phyloP scores from a whole-genome alignment of 2,797 vertebrate genomes.

The Rhabdomys pumilio region DNA sequence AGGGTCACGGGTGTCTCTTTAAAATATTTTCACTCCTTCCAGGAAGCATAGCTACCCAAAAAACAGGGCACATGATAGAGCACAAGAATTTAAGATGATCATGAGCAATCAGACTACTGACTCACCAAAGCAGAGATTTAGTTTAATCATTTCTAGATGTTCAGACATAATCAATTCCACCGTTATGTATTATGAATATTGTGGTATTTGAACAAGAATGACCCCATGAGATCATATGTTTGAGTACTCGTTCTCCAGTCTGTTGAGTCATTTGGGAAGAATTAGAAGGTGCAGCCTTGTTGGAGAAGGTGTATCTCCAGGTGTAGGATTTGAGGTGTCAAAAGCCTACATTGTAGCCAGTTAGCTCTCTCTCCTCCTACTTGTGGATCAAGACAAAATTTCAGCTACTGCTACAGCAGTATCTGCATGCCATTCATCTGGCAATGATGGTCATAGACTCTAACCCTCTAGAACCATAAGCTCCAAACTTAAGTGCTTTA shows the following conservation, averaged over 20 bases:
- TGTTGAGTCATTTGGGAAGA: background rate
- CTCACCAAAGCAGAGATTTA: background rate
- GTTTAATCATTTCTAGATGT: slow-evolving; percentile 1
- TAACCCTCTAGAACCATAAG: background rate
- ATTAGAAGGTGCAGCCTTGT: background rate
- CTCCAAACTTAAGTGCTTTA: background rate
- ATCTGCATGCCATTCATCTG: no score
- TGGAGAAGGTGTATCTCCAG: background rate
- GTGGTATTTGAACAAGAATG: background rate
- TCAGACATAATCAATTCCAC: slow-evolving; percentile 25
- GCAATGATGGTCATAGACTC: background rate
- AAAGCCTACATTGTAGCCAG: background rate
- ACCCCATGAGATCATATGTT: no score
- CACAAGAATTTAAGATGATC: background rate
- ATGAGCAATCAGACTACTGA: background rate
- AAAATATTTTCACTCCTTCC: background rate
- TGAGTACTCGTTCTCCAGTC: background rate
- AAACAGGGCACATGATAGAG: background rate
- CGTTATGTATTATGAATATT: background rate
- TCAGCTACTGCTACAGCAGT: background rate
- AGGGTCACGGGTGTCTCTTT: background rate
- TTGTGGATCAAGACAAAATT: background rate
- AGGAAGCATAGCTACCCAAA: background rate
- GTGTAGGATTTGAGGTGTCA: background rate
- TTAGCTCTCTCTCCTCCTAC: background rate